Base-by-base conservation (phyloP, 1,140 invertebrate genomes). In the Notospermus geniculatus region DNA sequence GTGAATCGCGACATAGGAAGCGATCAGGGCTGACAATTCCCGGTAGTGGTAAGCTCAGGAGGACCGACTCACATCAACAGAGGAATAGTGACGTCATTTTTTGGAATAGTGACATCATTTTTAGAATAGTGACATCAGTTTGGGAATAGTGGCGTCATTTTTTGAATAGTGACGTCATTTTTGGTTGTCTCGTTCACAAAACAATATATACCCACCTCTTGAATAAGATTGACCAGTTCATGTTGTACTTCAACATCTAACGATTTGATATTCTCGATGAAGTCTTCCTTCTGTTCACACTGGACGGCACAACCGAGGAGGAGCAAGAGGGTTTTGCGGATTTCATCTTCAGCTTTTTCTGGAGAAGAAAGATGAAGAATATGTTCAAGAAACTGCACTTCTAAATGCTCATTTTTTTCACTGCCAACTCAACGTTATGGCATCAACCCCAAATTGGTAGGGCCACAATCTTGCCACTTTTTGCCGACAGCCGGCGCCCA, bases 301-400 rank as follows among this genome's bases (percentile, higher is more conserved):
- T 98, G 95, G 1, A 97, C 93, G 13, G 95, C 95, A 80, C 93
- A 95, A 23, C 94, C 94, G 57, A 98, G 85, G 22, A 98, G 80
- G 55, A 97, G 81, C n/a, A 96, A 83, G 25, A 97, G 81, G 2
- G 95, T 80, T 11, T 92, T 86, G 71, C 90, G 88, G 84, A 97
- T 87, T 71, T 96, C 92, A 46, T 88, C 86, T 53, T 93, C 82
- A 30, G 90, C 89, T 29, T 75, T 71, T 68, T 87, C 86, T 65
- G 84, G 29, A 74, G 60, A 28, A 29, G 11, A 54, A 64, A 46
- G n/a, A 63, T 11, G 17, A 1, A 27, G n/a, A n/a, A n/a, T n/a
- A n/a, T n/a, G n/a, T n/a, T n/a, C n/a, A n/a, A n/a, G 45, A 41
- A 13, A 39, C 45, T 84, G 75, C 87, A 43, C 11, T 43, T 43